Evolutionary conservation across 1,140 invertebrate genomes (phyloP), one percentile per base, ranked within the genome.

Genomic region (Drosophila repletoides): DNA sequence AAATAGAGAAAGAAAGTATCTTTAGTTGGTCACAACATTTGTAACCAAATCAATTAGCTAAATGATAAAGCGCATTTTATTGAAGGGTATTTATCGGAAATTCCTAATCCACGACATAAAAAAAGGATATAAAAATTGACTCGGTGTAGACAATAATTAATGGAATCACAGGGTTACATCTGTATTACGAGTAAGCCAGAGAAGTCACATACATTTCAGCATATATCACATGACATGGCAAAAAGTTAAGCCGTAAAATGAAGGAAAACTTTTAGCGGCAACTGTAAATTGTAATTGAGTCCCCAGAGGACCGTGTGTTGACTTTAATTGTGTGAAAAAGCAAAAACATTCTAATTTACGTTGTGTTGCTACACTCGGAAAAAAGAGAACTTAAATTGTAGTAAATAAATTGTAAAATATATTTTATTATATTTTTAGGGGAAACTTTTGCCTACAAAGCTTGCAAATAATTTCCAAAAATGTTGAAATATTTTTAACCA

Each of bases 251-350:
- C 14, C 12, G 48, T 52, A 12, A 38, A 52, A 41, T 5, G 34
- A 34, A 14, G 10, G 41, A 49, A 59, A 83, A 79, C 59, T 69
- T 76, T 69, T 49, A 17, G 29, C 17, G 58, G 56, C 29, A 36
- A 56, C 55, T 59, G 72, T 55, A 65, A 69, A 73, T 83, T 83
- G 83, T 77, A 83, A 83, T 83, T 83, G 79, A 58, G 34, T 48
- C 28, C 71, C 55, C 51, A 45, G 43, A 28, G 38, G 53, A 28
- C 48, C 21, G 15, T 64, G 33, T 86, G 80, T 86, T 86, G 75
- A 86, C 80, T 86, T 86, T 86, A 86, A 86, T 80, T 86, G 80
- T 86, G 81, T 80, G 80, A 86, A 80, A 86, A 76, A 86, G 80
- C 80, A 86, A 76, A 86, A 86, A 86, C 80, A 86, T 86, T 86